A percentile compares a stretch with the other conserved stretches of the same genome.
Evolutionary conservation across 2,888 invertebrate genomes (phyloP).

Genomic region (Pheosia tremula): DNA sequence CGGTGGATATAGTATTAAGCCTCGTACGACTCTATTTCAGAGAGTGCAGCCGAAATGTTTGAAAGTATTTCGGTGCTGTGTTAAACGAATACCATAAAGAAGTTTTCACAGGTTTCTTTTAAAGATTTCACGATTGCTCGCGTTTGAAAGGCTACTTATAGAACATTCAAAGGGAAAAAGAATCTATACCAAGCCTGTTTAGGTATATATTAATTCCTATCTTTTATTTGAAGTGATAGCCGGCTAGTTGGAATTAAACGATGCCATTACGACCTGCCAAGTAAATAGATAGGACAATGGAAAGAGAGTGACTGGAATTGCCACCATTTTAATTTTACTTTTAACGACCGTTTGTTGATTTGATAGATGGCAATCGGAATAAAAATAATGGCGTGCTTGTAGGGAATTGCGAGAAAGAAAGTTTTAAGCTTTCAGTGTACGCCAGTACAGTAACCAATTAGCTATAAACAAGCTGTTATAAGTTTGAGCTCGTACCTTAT

Average conservation of each 20-base stretch:
- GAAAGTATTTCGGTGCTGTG: neutral
- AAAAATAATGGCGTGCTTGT: conserved; percentile 13
- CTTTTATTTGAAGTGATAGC: neutral
- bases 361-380: conserved; percentile 10
- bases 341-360: neutral
- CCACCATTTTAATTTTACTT: conserved; percentile 5
- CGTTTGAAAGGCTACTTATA: no score
- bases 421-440: conserved; percentile 23
- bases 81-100: no score
- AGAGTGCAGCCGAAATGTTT: conserved; percentile 6
- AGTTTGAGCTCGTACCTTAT: no score
- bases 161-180: no score
- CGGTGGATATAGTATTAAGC: conserved; percentile 15
- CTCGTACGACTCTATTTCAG: conserved; percentile 12
- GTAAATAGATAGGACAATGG: conserved; percentile 2
- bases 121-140: no score
- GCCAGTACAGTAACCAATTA: conserved; percentile 22
- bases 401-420: conserved; percentile 17
- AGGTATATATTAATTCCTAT: neutral
- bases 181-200: no score
- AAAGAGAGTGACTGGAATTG: conserved; percentile 3
- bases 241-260: neutral
- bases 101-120: no score
- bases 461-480: no score
- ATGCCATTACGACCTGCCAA: neutral